Percentiles rank a stretch among this genome's conserved stretches.
Evolutionary conservation across 2,113 vertebrate genomes (phyloP).

Genomic region (Burhinus bistriatus): DNA sequence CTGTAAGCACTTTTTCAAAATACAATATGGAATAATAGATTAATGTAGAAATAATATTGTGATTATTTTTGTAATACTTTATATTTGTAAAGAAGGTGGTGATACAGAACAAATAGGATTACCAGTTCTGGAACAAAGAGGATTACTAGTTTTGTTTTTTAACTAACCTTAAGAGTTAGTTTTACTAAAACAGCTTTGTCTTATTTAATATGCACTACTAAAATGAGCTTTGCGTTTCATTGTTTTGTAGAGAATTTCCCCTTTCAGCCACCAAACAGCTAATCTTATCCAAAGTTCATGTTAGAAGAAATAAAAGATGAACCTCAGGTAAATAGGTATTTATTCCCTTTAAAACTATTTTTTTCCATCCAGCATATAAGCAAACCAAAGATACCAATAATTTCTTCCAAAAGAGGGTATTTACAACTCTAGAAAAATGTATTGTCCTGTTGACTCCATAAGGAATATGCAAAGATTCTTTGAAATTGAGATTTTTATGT

Average conservation of each 20-base stretch:
- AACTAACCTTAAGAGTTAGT: not conserved
- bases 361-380: not conserved
- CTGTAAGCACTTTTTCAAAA: conserved; percentile 27
- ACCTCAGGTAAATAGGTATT: conserved; percentile 11
- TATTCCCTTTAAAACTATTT: not conserved
- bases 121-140: not conserved
- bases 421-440: not conserved
- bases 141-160: not conserved
- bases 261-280: not conserved
- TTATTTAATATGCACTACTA: conserved; percentile 28
- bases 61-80: conserved; percentile 72
- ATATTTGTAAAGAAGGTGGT: conserved; percentile 54
- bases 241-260: not conserved
- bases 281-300: conserved; percentile 11
- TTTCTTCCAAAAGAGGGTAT: not conserved
- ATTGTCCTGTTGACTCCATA: not conserved
- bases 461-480: not conserved
- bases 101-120: not conserved
- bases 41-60: not conserved
- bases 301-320: not conserved
- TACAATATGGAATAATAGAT: not conserved
- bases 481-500: not conserved
- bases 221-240: conserved; percentile 3
- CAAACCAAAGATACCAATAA: conserved; percentile 48
- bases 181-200: not conserved